phyloP scores from a whole-genome alignment of 2,888 invertebrate species.

The Hipparchia semele region DNA sequence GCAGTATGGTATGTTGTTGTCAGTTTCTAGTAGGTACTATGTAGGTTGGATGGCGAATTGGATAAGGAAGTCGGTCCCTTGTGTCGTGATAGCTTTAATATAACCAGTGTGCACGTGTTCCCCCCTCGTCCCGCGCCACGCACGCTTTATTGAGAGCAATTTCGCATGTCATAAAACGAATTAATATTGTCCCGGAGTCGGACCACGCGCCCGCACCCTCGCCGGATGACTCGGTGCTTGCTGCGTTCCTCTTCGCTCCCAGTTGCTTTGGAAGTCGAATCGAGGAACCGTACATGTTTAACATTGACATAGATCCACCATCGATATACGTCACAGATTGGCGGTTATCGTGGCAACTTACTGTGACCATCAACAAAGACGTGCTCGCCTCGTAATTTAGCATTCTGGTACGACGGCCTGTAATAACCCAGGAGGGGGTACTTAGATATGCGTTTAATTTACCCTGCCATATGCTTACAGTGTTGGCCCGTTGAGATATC shows the following conservation, averaged over 20 bases:
- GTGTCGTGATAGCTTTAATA: slow-evolving; percentile 60
- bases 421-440: too few species aligned
- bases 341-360: too few species aligned
- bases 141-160: slow-evolving; percentile 78
- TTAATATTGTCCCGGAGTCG: slow-evolving; percentile 59
- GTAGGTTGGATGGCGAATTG: background rate
- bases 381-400: too few species aligned
- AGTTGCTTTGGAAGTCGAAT: background rate
- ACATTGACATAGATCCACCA: background rate
- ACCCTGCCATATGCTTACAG: too few species aligned
- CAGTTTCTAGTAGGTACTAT: too few species aligned
- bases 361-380: too few species aligned
- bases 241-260: slow-evolving; percentile 5
- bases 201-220: background rate
- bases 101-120: slow-evolving; percentile 62
- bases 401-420: too few species aligned
- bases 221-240: background rate
- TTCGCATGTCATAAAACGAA: slow-evolving; percentile 82
- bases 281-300: background rate
- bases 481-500: too few species aligned
- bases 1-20: too few species aligned
- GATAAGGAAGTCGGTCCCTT: background rate
- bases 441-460: too few species aligned
- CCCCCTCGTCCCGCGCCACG: slow-evolving; percentile 46
- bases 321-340: too few species aligned